phyloP scores from a whole-genome alignment of 2,888 invertebrate genomes.

The Dinocampus coccinellae region DNA sequence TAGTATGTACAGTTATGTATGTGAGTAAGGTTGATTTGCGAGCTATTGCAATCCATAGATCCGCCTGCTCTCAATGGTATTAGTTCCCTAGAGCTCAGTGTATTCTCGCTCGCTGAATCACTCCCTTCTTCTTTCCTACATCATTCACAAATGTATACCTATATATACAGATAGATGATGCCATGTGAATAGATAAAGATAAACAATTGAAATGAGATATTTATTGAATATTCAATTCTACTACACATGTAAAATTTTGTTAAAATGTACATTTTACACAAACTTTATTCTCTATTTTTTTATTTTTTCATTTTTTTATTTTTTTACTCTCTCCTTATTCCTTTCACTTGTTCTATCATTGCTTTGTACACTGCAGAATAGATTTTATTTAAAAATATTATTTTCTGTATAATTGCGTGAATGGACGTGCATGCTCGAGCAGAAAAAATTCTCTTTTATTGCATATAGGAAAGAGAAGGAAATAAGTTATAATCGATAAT shows the following conservation, averaged over 20 bases:
- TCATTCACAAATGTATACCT: constrained; percentile 53
- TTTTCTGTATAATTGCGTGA: background rate
- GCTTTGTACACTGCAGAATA: background rate
- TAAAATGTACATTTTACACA: background rate
- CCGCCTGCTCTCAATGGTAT: constrained; percentile 55
- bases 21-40: constrained; percentile 58
- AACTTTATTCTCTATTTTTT: background rate
- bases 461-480: background rate
- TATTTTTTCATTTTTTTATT: too few relatives aligned
- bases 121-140: constrained; percentile 39
- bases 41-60: constrained; percentile 60
- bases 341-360: background rate
- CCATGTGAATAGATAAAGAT: constrained; percentile 37
- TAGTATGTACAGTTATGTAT: constrained; percentile 8
- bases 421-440: background rate
- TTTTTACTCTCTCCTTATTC: too few relatives aligned
- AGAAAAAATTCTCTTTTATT: background rate
- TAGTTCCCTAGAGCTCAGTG: constrained; percentile 60
- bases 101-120: constrained; percentile 58
- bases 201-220: background rate
- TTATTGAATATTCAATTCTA: background rate
- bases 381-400: background rate
- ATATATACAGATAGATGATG: constrained; percentile 33
- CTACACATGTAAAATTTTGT: background rate
- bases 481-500: constrained; percentile 16